These are phyloP conservation scores for Platerodrilus igneus DNA, from an alignment of 2,888 invertebrate genomes.

Conservation along the genomic window DNA sequence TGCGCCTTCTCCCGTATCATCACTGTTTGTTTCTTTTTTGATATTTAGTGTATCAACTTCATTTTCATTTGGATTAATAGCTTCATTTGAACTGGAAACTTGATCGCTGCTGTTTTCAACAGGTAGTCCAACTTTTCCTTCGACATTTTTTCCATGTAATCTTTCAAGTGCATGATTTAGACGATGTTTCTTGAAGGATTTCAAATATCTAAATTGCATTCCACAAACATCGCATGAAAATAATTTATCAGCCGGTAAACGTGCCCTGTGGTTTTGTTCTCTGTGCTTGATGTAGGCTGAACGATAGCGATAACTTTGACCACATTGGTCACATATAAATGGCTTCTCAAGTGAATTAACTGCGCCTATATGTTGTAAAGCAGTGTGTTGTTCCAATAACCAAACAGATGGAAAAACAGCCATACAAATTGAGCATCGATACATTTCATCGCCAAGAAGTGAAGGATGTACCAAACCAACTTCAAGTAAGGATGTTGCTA, in stretches of 20 bases:
- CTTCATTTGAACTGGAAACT: conserved; percentile 48
- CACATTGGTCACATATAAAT: conserved; percentile 87
- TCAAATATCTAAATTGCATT: conserved; percentile 86
- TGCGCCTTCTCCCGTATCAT: conserved; percentile 40
- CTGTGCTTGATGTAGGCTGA: conserved; percentile 81
- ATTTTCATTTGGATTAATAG: conserved; percentile 49
- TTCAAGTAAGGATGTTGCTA: conserved; percentile 52
- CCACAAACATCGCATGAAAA: conserved; percentile 90
- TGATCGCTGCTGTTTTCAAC: conserved; percentile 44
- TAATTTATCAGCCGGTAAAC: conserved; percentile 81
- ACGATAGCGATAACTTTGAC: conserved; percentile 80
- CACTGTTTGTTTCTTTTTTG: conserved; percentile 36
- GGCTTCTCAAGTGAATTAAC: conserved; percentile 69
- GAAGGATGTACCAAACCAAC: conserved; percentile 53
- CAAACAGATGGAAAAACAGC: conserved; percentile 85
- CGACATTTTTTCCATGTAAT: conserved; percentile 62
- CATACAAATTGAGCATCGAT: conserved; percentile 71
- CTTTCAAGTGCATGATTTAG: conserved; percentile 82
- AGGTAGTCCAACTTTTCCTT: conserved; percentile 28
- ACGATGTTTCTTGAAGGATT: conserved; percentile 86
- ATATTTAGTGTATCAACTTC: conserved; percentile 30
- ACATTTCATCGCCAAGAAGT: conserved; percentile 44
- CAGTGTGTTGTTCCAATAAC: conserved; percentile 80
- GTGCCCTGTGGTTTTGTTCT: conserved; percentile 83
- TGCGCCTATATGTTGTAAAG: conserved; percentile 70